Evolutionary conservation across 2,113 vertebrate species (phyloP), one percentile per base, ranked within the genome.

Genomic region (Phycodurus eques): DNA sequence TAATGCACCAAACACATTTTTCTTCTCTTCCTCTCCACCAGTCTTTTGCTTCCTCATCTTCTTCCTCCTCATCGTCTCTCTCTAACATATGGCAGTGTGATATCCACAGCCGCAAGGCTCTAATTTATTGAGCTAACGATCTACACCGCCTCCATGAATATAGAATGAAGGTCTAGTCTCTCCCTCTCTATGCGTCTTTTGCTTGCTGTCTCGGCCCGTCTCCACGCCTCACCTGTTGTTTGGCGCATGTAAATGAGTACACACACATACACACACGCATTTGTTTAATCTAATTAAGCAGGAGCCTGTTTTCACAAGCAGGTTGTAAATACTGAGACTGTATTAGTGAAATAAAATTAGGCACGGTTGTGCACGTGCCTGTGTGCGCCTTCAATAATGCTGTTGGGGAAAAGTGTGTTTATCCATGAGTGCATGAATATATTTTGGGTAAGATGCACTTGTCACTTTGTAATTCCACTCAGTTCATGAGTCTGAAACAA

Each of bases 111-210:
- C 88, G 77, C 81, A 76, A 90, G 90, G 73, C 81, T 86, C 85
- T 90, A 86, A 90, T 91, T 89, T 90, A 90, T 91, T 89, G 87
- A 88, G 88, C 88, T 88, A 90, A 91, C 87, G 85, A 91, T 90
- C 85, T 89, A 82, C 83, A 85, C 79, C 86, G 80, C 88, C 83
- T 89, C 86, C 79, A 75, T 83, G 87, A 87, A 89, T 89, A 72
- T 87, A 75, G 77, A 89, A 88, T 84, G 86, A 87, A 84, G 85
- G 82, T 83, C 82, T 80, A 14, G 70, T 83, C 83, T 80, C 77
- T 47, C 54, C 76, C 73, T 43, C 62, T 75, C 68, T 62, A 74
- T 33, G 49, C 22, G 13, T 43, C 46, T 72, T 62, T 43, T 71
- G 61, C 70, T 77, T 68, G 70, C 65, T 8, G 59, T 77, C 78